A percentile compares a stretch with the other conserved stretches of the same genome.
Conservation (phyloP, 1,140 invertebrate species). For the Drosophila melanogaster region Release_6_plus_ISO1_MT NT_037436.4:15918001-15918500, state of each 20-base stretch:
- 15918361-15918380: constrained; percentile 22
- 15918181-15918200: constrained; percentile 24
- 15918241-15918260: constrained; percentile 8
- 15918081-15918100: no score
- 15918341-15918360: constrained; percentile 62
- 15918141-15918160: background rate
- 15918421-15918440: constrained; percentile 44
- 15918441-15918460: constrained; percentile 61
- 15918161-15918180: constrained; percentile 39
- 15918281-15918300: constrained; percentile 8
- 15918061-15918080: no score
- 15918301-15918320: constrained; percentile 34
- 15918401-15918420: constrained; percentile 14
- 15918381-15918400: constrained; percentile 41
- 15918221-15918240: constrained; percentile 29
- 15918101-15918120: background rate
- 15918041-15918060: background rate
- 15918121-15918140: background rate
- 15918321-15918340: constrained; percentile 64
- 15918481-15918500: constrained; percentile 7
- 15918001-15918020: constrained; percentile 23
- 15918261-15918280: constrained; percentile 28
- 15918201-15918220: constrained; percentile 31
- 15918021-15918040: constrained; percentile 1
- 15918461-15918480: constrained; percentile 6